Evolutionary conservation across 2,888 invertebrate genomes (phyloP).

Genomic region (Lasioglossum leucozonium): DNA sequence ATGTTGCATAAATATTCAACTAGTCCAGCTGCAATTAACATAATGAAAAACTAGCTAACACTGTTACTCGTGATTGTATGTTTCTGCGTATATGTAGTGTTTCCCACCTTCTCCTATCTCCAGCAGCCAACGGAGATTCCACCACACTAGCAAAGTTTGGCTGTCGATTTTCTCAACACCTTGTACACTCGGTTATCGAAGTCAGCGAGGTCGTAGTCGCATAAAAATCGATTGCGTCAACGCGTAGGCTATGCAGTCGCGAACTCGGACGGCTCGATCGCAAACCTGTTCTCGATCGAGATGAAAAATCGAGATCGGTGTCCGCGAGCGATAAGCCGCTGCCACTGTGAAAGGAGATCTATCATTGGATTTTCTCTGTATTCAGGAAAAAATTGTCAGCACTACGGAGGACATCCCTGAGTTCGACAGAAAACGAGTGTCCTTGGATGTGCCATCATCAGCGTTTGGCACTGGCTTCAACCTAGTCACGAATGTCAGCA

Average conservation of each 20-base stretch:
- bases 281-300: background rate
- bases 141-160: background rate
- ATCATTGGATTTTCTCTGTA: slow-evolving; percentile 50
- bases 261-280: background rate
- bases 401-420: slow-evolving; percentile 85
- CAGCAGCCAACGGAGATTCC: background rate
- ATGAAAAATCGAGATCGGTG: background rate
- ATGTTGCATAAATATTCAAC: background rate
- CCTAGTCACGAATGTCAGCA: slow-evolving; percentile 88
- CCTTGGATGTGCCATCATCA: slow-evolving; percentile 88
- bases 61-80: background rate
- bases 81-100: background rate
- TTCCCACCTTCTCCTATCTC: background rate
- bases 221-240: slow-evolving; percentile 8
- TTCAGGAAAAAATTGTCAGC: slow-evolving; percentile 76
- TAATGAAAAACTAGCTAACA: background rate
- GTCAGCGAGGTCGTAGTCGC: background rate
- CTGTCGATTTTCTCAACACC: background rate
- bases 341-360: slow-evolving; percentile 23
- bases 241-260: background rate
- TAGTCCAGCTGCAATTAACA: background rate
- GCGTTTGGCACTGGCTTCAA: slow-evolving; percentile 89
- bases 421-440: slow-evolving; percentile 86
- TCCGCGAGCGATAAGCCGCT: background rate
- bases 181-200: background rate